Evolutionary conservation across 2,888 invertebrate species (phyloP).

Genomic region (Hoplodrina blanda): DNA sequence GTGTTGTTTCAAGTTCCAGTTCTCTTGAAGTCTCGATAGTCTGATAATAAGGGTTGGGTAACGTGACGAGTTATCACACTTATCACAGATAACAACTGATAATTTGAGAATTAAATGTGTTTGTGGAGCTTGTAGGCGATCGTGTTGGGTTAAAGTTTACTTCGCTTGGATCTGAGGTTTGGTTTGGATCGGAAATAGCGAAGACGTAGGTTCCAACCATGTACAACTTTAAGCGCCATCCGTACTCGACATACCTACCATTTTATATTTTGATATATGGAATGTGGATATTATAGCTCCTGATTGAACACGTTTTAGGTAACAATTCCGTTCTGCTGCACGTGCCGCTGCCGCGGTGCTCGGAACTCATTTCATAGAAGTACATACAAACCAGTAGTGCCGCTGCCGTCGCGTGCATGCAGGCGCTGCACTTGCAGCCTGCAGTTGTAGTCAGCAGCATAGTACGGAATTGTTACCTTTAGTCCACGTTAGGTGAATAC

Average conservation of each 20-base stretch:
- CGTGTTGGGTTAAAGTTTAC: constrained; percentile 22
- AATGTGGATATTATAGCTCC: no score
- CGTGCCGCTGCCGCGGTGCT: no score
- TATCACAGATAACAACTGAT: constrained; percentile 25
- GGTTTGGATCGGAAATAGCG: not conserved
- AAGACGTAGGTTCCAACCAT: not conserved
- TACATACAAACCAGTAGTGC: no score
- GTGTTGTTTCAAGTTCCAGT: not conserved
- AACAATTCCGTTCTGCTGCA: no score
- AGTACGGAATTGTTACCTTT: no score
- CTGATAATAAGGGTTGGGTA: constrained; percentile 29
- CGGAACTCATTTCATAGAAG: no score
- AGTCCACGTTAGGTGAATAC: no score
- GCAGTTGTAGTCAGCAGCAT: no score
- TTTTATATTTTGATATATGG: not conserved
- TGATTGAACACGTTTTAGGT: no score
- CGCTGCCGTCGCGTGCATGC: no score
- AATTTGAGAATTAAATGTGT: constrained; percentile 22
- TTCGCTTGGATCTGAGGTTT: not conserved
- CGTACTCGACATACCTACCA: not conserved
- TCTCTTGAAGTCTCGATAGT: constrained; percentile 1
- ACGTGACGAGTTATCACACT: constrained; percentile 16
- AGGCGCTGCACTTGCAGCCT: no score
- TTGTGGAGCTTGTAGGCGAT: not conserved
- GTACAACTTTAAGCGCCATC: not conserved